Base-by-base conservation (phyloP, 1,140 invertebrate genomes). In the Cryptotermes secundus region DNA sequence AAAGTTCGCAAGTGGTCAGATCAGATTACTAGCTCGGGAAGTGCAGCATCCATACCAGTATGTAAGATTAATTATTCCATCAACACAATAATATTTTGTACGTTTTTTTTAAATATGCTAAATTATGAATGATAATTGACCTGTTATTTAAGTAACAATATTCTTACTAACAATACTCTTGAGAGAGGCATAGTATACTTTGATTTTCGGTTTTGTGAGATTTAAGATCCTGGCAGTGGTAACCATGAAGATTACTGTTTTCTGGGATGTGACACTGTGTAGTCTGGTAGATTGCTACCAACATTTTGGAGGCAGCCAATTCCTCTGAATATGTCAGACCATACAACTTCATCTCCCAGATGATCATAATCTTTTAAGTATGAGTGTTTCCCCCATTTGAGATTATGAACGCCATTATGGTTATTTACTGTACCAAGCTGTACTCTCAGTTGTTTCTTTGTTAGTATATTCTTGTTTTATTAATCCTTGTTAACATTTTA, bases 41-140 rank as follows among this genome's bases (percentile, higher is more conserved):
- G 7, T 59, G 53, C 19, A 59, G 26, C 19, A 19, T 59, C 6
- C 53, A 10, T 59, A 59, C 38, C 38, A 42, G 6, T 42, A 42
- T 42, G 38, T 2, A 72, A n/a, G n/a, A 72, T 26, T 72, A 72
- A 31, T 72, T 72, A n/a, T 72, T 12, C 59, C 59, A 72, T 72
- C 59, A 31, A 6, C 59, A 72, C 59, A 72, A 72, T 72, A 72
- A 72, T 26, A 72, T 72, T 72, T 72, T 72, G 0, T 72, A 72
- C 59, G 10, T 72, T 72, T 72, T 72, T n/a, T 72, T 72, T 72
- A 31, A n/a, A 72, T 72, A 72, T 72, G 14, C 59, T 72, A 72
- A 72, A 72, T 26, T 14, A 22, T 10, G 14, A n/a, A n/a, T n/a
- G 16, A n/a, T 65, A n/a, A 4, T 72, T 72, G 26, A 10, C n/a